Evolutionary conservation across 2,888 invertebrate species (phyloP).

Genomic region (Glaucopsyche alexis): DNA sequence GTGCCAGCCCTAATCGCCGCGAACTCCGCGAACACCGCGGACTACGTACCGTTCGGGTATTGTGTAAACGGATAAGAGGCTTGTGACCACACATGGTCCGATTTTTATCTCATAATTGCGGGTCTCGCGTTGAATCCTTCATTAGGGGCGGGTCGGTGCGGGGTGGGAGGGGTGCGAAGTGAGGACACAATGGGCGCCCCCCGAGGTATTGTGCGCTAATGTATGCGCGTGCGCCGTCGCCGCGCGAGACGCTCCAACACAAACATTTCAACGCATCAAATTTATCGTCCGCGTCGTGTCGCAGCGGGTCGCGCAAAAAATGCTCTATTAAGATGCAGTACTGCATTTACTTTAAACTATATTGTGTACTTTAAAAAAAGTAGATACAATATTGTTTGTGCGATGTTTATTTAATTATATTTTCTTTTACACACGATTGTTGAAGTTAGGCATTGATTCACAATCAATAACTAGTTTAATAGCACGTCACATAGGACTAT

Average conservation of each 20-base stretch:
- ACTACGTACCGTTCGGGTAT: constrained; percentile 16
- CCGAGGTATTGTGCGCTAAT: constrained; percentile 69
- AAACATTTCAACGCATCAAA: constrained; percentile 78
- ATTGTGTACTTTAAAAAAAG: constrained; percentile 29
- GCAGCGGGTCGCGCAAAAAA: constrained; percentile 67
- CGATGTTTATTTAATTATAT: constrained; percentile 22
- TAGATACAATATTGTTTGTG: background rate
- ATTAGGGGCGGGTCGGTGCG: constrained; percentile 58
- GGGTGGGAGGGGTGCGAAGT: constrained; percentile 45
- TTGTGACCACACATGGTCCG: constrained; percentile 53
- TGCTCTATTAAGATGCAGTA: constrained; percentile 60
- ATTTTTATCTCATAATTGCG: constrained; percentile 73
- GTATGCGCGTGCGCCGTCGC: constrained; percentile 66
- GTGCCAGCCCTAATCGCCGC: constrained; percentile 32
- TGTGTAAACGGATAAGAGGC: constrained; percentile 38
- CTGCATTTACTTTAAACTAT: constrained; percentile 35
- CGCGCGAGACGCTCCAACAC: constrained; percentile 68
- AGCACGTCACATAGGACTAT: too few relatives aligned
- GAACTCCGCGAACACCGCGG: constrained; percentile 37
- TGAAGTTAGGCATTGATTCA: background rate
- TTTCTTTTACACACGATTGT: background rate
- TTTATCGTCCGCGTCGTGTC: constrained; percentile 65
- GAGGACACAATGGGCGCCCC: constrained; percentile 71
- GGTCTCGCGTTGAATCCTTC: constrained; percentile 66
- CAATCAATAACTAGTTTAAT: background rate